phyloP scores from a whole-genome alignment of 2,888 invertebrate species.

The Meiosimyza platycephala region DNA sequence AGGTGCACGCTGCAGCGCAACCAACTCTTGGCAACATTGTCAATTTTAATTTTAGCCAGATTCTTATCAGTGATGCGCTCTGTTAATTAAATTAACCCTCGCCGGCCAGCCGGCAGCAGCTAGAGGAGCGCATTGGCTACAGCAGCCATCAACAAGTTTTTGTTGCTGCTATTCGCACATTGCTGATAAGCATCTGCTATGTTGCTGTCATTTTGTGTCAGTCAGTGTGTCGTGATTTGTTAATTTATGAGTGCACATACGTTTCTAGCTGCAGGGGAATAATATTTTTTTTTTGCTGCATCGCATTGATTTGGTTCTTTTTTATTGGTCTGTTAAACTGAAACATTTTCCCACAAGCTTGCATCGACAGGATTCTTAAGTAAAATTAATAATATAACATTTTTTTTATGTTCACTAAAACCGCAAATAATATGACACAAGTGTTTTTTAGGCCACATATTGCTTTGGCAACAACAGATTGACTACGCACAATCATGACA shows the following conservation, averaged over 20 bases:
- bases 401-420: not conserved
- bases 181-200: slow-evolving; percentile 26
- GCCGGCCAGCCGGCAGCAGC: slow-evolving; percentile 8
- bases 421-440: too few species aligned
- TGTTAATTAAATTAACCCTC: slow-evolving; percentile 33
- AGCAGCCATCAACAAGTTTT: not conserved
- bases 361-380: too few species aligned
- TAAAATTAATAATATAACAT: not conserved
- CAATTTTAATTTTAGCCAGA: slow-evolving; percentile 7
- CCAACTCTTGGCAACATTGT: slow-evolving; percentile 23
- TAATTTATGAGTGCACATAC: slow-evolving; percentile 42
- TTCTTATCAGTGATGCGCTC: slow-evolving; percentile 40
- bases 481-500: not conserved
- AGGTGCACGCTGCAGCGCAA: slow-evolving; percentile 19
- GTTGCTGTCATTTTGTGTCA: slow-evolving; percentile 4
- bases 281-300: slow-evolving; percentile 29
- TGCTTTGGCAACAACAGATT: slow-evolving; percentile 4
- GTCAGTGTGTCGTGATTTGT: slow-evolving; percentile 13
- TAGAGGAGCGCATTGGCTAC: not conserved
- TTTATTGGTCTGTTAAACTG: not conserved
- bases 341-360: slow-evolving; percentile 37
- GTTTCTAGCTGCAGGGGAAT: slow-evolving; percentile 17
- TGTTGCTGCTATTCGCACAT: not conserved
- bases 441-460: too few species aligned
- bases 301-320: too few species aligned